Evolutionary conservation across 2,888 invertebrate species (phyloP), one percentile per base, ranked within the genome.

Genomic region (Venusia cambrica): DNA sequence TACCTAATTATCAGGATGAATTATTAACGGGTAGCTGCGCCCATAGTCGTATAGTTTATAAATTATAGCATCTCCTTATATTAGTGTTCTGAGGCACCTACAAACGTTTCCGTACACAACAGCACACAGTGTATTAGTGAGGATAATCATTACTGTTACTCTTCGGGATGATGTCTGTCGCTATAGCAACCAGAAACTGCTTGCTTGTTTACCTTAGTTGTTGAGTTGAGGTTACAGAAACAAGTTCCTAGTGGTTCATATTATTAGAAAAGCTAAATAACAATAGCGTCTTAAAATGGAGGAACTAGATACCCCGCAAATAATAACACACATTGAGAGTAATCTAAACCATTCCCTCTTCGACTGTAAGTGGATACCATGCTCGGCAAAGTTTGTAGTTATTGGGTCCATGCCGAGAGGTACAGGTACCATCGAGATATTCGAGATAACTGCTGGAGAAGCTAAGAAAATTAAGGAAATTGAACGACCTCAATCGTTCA

Each of bases 351-450:
- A 94, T 73, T 95, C 96, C 0, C 76, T 97, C 10, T 97, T 95
- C 71, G 98, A 98, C 65, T 91, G 93, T n/a, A 96, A 95, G 81
- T 98, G 98, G 98, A 92, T 98, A 58, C 98, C 98, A 0, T 93
- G 94, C 63, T 97, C 97, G 2, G 95, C 98, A 0, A 97, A 97
- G 77, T 96, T 98, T 78, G 92, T 97, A 41, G 91, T 94, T 20
- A 87, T 98, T 32, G 98, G 98, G 4, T 93, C 93, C 6, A 90
- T 94, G 68, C 92, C 97, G 0, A 93, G 93, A 61, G 96, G 96
- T 22, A 93, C 92, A 28, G 98, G 98, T 0, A 90, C 94, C 10
- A 80, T 97, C 35, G 94, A 97, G 77, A 89, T 95, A 6, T 96
- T 91, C 64, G 93, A 94, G 67, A 87, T 97, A 9, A 90, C 91